These are phyloP conservation scores for Lordiphosa mommai DNA, from an alignment of 1,140 invertebrate species.

Conservation along the genomic window DNA sequence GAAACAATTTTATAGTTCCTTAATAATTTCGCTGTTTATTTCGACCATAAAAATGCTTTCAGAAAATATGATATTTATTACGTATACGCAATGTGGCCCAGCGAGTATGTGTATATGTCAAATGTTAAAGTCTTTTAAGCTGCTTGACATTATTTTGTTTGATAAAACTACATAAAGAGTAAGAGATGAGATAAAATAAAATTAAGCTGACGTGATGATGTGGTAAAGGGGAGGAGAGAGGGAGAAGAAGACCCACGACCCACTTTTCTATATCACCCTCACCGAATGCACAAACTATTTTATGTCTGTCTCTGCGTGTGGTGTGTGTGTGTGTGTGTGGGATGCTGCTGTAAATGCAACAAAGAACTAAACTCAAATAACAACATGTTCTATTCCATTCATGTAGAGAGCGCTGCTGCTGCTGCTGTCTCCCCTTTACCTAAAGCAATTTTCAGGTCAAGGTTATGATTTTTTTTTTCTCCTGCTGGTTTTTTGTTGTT, in stretches of 20 bases:
- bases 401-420: conserved; percentile 10
- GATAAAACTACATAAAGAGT: neutral
- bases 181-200: conserved; percentile 9
- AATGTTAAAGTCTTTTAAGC: conserved; percentile 1
- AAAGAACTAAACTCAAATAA: conserved; percentile 69
- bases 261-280: conserved; percentile 25
- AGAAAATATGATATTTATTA: neutral
- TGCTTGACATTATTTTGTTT: conserved; percentile 1
- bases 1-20: neutral
- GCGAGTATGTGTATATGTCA: neutral
- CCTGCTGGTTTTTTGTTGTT: conserved; percentile 15
- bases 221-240: neutral
- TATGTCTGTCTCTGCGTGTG: neutral
- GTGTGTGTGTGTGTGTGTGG: neutral
- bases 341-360: conserved; percentile 20
- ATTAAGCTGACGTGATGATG: conserved; percentile 7
- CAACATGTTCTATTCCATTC: conserved; percentile 48
- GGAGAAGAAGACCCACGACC: conserved; percentile 16
- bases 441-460: conserved; percentile 63
- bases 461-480: conserved; percentile 38
- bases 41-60: conserved; percentile 17
- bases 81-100: neutral
- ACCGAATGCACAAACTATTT: conserved; percentile 1
- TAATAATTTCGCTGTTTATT: neutral
- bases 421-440: conserved; percentile 8